Evolutionary conservation across 2,888 invertebrate genomes (phyloP).

Genomic region (Spicauda simplicius): DNA sequence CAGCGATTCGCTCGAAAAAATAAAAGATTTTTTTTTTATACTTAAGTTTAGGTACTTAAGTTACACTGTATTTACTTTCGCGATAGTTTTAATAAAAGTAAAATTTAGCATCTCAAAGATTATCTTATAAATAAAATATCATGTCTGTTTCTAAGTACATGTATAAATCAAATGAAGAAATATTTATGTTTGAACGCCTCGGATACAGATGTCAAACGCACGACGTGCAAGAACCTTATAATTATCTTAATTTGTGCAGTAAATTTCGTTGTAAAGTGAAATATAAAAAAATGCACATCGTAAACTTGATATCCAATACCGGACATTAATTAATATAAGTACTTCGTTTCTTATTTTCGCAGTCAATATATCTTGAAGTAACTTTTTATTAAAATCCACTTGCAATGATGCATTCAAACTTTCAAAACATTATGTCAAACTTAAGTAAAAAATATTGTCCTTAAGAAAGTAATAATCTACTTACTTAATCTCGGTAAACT

Average conservation of each 20-base stretch:
- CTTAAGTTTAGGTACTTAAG: too few species aligned
- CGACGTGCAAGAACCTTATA: slow-evolving; percentile 11
- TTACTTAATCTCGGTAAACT: not conserved
- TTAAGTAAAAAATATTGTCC: slow-evolving; percentile 5
- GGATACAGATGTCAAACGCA: slow-evolving; percentile 25
- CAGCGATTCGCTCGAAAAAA: not conserved
- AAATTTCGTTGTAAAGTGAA: slow-evolving; percentile 22
- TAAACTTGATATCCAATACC: slow-evolving; percentile 17
- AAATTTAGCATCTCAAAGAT: not conserved
- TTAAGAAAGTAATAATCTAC: slow-evolving; percentile 3
- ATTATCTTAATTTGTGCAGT: slow-evolving; percentile 31
- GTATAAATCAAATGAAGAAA: slow-evolving; percentile 12
- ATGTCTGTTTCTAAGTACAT: slow-evolving; percentile 16
- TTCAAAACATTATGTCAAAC: slow-evolving; percentile 2
- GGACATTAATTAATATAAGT: slow-evolving; percentile 14
- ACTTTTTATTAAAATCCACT: slow-evolving; percentile 3
- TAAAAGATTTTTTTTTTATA: too few species aligned
- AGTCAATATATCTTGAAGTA: slow-evolving; percentile 3
- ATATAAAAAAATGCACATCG: slow-evolving; percentile 17
- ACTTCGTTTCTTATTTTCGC: slow-evolving; percentile 14
- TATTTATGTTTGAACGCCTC: slow-evolving; percentile 6
- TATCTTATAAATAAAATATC: slow-evolving; percentile 8
- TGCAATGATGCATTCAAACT: not conserved
- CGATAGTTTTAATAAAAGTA: not conserved
- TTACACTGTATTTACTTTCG: too few species aligned